Evolutionary conservation across 2,113 vertebrate genomes (phyloP), one percentile per base, ranked within the genome.

Genomic region (Tamias sibiricus): DNA sequence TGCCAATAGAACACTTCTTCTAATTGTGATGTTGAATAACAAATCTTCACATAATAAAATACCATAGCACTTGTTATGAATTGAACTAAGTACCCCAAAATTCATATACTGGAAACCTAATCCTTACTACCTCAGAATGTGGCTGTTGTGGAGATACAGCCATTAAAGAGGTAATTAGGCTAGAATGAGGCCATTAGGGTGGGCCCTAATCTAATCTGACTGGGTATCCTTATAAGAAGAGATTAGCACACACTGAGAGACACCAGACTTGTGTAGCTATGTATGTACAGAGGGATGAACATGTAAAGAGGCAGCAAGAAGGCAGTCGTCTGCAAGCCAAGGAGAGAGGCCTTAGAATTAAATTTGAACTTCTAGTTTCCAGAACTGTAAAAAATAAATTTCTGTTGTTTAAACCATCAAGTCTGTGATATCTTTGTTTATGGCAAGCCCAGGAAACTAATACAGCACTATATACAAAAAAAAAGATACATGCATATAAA

Each of bases 1-100:
- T 88, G 54, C 22, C 84, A 10, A 52, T 77, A n/a, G 14, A 76
- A 77, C 9, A 26, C 12, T 83, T 90, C 12, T 66, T 37, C 24
- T 93, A 72, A 59, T 66, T 90, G 37, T 86, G 35, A 9, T 68
- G 54, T 49, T 90, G 49, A 20, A 40, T 95, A 97, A 84, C 44
- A 95, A 90, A 40, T 72, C 32, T 82, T 20, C 62, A 42, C 37
- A 87, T n/a, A 37, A 66, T 74, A 77, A 91, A 91, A 83, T 80
- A 59, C 52, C 57, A 92, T 37, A n/a, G 14, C 35, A 87, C 49
- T 92, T 89, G 11, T 57, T 92, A 40, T 52, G 37, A 14, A 86
- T 30, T 97, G 19, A 88, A 75, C 52, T 76, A 16, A 62, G 42
- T 64, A 49, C 57, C 14, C 26, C 49, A 88, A 84, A 64, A 94